Evolutionary conservation across 1,140 invertebrate genomes (phyloP), one percentile per base, ranked within the genome.

Genomic region (Cataglyphis hispanica): DNA sequence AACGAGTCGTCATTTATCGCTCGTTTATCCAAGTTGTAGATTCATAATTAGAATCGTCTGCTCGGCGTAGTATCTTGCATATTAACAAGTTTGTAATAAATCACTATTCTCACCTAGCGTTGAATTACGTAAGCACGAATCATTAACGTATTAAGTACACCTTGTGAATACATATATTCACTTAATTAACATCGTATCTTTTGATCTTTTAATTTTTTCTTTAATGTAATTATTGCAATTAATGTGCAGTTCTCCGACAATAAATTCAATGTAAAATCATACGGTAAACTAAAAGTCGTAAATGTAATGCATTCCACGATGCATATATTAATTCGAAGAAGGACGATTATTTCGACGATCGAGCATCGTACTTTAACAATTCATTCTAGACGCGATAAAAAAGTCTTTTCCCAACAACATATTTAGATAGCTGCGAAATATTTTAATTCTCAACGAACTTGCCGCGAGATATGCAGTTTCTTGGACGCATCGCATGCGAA

Each of bases 51-150:
- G 76, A 87, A 83, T 89, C 74, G 70, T 31, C 70, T 77, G 87
- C 43, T 89, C 72, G 70, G 64, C 83, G 86, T 88, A 83, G 77
- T 86, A 67, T 75, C 80, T 74, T 56, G 76, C 70, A 80, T 90
- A 92, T 91, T 92, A 92, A 91, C 86, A 85, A 90, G 85, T 86
- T 88, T 77, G 89, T 83, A 84, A 91, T 90, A 91, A 91, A 91
- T 91, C 88, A 90, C 64, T 78, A 69, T 75, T 87, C 75, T 87
- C 83, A 84, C 72, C 89, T 87, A 84, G 80, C 77, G 67, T 56
- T 67, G 27, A 74, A 69, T 92, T 92, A 91, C 90, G 91, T 89
- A 91, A 91, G 50, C 70, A 60, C 50, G 37, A 50, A 46, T 72
- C 80, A 84, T 89, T 86, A 86, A 85, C 69, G 50, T 85, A 77